phyloP scores from a whole-genome alignment of 2,797 vertebrate genomes.

The Cyclopterus lumpus region DNA sequence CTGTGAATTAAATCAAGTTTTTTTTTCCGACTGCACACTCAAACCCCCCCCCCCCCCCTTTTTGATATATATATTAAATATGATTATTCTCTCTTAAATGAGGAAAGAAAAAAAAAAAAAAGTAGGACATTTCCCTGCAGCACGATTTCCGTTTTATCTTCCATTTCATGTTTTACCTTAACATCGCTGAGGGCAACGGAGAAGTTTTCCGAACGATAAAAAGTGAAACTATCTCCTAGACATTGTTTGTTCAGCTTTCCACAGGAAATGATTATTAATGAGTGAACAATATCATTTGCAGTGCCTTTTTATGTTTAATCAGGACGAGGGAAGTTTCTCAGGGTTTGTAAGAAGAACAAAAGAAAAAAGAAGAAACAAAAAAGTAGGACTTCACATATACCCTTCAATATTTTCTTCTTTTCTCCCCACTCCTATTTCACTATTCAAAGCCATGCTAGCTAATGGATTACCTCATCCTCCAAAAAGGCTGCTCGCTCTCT shows the following conservation, averaged over 20 bases:
- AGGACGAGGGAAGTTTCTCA: constrained; percentile 47
- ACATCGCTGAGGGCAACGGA: constrained; percentile 44
- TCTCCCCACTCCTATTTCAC: constrained; percentile 60
- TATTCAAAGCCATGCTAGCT: constrained; percentile 74
- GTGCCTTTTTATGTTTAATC: constrained; percentile 48
- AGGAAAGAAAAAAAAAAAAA: constrained; percentile 36
- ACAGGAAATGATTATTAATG: constrained; percentile 69
- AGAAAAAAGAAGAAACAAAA: constrained; percentile 49
- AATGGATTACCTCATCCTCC: constrained; percentile 82
- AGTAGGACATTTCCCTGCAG: constrained; percentile 56
- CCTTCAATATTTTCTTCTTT: constrained; percentile 46
- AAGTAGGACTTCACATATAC: constrained; percentile 59
- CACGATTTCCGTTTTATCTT: constrained; percentile 51
- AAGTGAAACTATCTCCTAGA: constrained; percentile 51
- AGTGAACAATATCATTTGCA: constrained; percentile 55
- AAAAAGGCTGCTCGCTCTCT: constrained; percentile 74
- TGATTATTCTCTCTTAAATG: constrained; percentile 50
- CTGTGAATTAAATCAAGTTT: constrained; percentile 24
- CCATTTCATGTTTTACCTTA: constrained; percentile 63
- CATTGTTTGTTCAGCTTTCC: constrained; percentile 52
- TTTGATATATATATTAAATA: constrained; percentile 47
- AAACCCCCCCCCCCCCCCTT: too few species aligned
- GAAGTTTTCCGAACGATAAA: constrained; percentile 56
- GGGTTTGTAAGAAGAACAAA: constrained; percentile 52
- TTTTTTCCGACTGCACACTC: constrained; percentile 20